Percentiles rank a stretch among this genome's conserved stretches.
phyloP scores from a whole-genome alignment of 2,113 vertebrate genomes.

The Mustela lutreola region DNA sequence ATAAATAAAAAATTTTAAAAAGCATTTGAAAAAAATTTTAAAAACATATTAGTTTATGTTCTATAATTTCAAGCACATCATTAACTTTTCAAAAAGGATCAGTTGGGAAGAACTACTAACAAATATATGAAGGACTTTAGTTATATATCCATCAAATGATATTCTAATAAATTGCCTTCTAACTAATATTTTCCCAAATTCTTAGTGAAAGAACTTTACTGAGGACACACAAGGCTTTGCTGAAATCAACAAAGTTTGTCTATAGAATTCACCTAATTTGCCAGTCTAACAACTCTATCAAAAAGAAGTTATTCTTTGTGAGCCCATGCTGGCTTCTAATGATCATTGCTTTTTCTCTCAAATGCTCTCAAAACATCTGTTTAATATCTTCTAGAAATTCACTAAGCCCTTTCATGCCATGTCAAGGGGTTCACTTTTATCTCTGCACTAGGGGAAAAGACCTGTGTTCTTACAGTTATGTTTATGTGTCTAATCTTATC shows the following conservation, averaged over 20 bases:
- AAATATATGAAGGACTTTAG: not conserved
- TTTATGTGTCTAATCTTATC: not conserved
- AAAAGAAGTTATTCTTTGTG: conserved; percentile 68
- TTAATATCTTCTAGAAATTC: conserved; percentile 61
- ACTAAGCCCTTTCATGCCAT: not conserved
- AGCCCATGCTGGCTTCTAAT: conserved; percentile 56
- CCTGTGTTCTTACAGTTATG: not conserved
- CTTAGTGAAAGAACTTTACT: not conserved
- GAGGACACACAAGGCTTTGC: not conserved
- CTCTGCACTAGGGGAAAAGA: not conserved
- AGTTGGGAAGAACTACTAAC: not conserved
- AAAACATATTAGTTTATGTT: not conserved
- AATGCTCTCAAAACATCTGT: conserved; percentile 67
- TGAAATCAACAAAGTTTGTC: conserved; percentile 55
- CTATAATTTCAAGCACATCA: not conserved
- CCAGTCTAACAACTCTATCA: conserved; percentile 68
- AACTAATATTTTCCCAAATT: not conserved
- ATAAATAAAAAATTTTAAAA: too few relatives aligned
- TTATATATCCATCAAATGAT: not conserved
- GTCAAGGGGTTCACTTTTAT: conserved; percentile 30
- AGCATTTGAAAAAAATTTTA: too few relatives aligned
- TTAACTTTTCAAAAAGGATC: not conserved
- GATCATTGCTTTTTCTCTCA: conserved; percentile 54
- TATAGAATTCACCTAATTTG: conserved; percentile 72
- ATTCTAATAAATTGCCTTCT: not conserved